A percentile compares a stretch with the other conserved stretches of the same genome.
Conservation (phyloP, 2,888 invertebrate genomes). For the Ligdia adustata region DNA sequence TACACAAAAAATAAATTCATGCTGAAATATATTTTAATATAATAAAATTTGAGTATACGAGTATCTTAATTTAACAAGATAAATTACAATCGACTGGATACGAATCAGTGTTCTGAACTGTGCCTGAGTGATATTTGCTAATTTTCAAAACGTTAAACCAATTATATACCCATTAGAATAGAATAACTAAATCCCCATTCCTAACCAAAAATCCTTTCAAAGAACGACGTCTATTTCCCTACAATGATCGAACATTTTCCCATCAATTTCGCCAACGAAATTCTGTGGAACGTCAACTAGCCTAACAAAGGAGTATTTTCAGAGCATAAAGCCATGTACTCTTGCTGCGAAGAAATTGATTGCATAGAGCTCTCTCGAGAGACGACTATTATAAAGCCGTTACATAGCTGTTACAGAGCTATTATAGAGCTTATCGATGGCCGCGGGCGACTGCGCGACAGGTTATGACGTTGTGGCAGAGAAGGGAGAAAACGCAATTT, state of each 20-base stretch:
- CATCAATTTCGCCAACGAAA: neutral
- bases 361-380: constrained; percentile 34
- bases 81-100: too few species aligned
- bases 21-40: too few species aligned
- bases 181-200: neutral
- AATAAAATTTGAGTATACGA: too few species aligned
- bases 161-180: neutral
- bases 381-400: constrained; percentile 35
- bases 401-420: constrained; percentile 37
- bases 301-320: constrained; percentile 14
- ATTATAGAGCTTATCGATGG: constrained; percentile 42
- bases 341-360: constrained; percentile 42
- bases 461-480: constrained; percentile 9
- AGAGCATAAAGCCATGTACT: constrained; percentile 21
- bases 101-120: too few species aligned
- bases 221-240: neutral
- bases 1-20: too few species aligned
- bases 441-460: constrained; percentile 23
- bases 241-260: neutral
- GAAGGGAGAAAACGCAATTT: neutral
- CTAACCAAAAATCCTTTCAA: neutral
- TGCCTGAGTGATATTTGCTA: too few species aligned
- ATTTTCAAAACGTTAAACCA: too few species aligned
- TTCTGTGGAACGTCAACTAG: constrained; percentile 1
- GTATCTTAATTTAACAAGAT: too few species aligned